Percentiles rank a stretch among this genome's conserved stretches.
phyloP scores from a whole-genome alignment of 2,797 vertebrate genomes.

The Scleropages formosus region DNA sequence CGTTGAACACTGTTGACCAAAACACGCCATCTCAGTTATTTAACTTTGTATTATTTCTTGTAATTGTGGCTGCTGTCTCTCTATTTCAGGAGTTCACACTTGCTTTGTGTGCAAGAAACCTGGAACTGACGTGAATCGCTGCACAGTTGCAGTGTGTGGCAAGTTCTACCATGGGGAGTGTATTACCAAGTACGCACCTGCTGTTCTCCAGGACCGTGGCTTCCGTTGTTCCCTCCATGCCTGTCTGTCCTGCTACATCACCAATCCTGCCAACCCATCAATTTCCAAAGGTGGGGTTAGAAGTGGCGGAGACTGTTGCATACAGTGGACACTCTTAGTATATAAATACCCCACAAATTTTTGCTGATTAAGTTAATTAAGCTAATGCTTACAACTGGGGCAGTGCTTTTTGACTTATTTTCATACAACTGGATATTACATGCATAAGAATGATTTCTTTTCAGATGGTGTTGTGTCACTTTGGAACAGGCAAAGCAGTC shows the following conservation, averaged over 20 bases:
- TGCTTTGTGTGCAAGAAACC: conserved; percentile 93
- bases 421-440: too few species aligned
- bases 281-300: conserved; percentile 81
- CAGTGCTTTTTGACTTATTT: too few species aligned
- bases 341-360: not conserved
- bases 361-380: not conserved
- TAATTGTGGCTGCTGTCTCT: too few species aligned
- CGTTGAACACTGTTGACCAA: too few species aligned
- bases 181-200: conserved; percentile 78
- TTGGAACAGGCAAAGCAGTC: too few species aligned
- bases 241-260: conserved; percentile 89
- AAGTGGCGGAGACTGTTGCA: not conserved
- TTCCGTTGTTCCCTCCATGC: conserved; percentile 93
- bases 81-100: conserved; percentile 77
- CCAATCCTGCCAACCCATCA: conserved; percentile 83
- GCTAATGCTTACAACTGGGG: too few species aligned
- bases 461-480: too few species aligned
- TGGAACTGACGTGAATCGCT: conserved; percentile 84
- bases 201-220: conserved; percentile 84
- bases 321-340: not conserved
- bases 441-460: too few species aligned
- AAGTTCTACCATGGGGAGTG: conserved; percentile 94
- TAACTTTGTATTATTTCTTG: too few species aligned
- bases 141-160: conserved; percentile 89
- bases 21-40: too few species aligned